phyloP scores from a whole-genome alignment of 1,140 invertebrate species.

The Drosophila lini region DNA sequence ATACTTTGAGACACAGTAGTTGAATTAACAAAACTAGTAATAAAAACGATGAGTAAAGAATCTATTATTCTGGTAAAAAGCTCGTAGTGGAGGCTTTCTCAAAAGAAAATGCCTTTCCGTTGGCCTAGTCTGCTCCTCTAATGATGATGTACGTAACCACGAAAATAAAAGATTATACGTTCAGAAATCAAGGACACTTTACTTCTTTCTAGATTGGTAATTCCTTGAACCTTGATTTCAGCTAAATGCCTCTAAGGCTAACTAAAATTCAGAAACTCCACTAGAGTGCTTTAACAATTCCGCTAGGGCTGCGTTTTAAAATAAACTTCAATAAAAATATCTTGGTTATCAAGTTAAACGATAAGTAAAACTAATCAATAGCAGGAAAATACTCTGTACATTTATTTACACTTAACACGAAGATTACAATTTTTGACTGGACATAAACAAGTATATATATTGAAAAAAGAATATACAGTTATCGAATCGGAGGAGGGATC shows the following conservation, averaged over 20 bases:
- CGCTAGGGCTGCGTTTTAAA: slow-evolving; percentile 16
- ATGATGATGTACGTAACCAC: background rate
- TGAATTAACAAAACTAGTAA: slow-evolving; percentile 41
- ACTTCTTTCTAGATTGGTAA: slow-evolving; percentile 2
- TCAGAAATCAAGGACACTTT: slow-evolving; percentile 3
- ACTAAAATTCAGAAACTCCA: slow-evolving; percentile 3
- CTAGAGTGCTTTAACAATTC: slow-evolving; percentile 18
- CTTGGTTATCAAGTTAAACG: slow-evolving; percentile 2
- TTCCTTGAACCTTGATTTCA: slow-evolving; percentile 2
- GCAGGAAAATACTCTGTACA: slow-evolving; percentile 72
- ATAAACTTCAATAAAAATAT: slow-evolving; percentile 1
- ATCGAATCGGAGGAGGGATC: slow-evolving; percentile 64
- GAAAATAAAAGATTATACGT: background rate
- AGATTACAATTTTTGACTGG: slow-evolving; percentile 50
- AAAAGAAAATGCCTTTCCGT: slow-evolving; percentile 2
- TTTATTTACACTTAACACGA: slow-evolving; percentile 82
- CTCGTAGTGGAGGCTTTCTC: slow-evolving; percentile 11
- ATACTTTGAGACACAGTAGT: slow-evolving; percentile 84
- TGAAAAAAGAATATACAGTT: slow-evolving; percentile 66
- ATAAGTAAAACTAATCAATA: slow-evolving; percentile 40
- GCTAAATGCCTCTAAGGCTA: slow-evolving; percentile 18
- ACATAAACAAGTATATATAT: slow-evolving; percentile 51
- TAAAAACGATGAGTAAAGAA: slow-evolving; percentile 17
- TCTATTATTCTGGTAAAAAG: slow-evolving; percentile 16
- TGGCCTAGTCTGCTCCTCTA: slow-evolving; percentile 5